Percentiles rank a stretch among this genome's conserved stretches.
Evolutionary conservation across 2,113 vertebrate species (phyloP).

Genomic region (Epinephelus fuscoguttatus): DNA sequence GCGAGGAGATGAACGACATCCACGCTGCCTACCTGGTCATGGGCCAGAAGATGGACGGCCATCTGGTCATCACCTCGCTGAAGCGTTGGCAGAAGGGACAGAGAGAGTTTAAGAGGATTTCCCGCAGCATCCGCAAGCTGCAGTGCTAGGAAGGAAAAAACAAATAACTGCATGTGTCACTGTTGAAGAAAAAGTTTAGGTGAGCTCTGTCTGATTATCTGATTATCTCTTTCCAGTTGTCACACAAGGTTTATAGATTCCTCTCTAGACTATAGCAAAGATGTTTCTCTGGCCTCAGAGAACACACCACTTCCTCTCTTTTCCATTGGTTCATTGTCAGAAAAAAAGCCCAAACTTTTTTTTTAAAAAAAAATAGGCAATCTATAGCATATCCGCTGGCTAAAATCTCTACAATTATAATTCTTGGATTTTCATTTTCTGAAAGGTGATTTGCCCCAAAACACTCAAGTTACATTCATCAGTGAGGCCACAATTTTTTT

Average conservation of each 20-base stretch:
- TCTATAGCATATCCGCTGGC: not conserved
- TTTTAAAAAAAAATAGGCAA: not conserved
- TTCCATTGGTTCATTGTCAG: not conserved
- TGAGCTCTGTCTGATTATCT: conserved; percentile 9
- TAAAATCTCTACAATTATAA: not conserved
- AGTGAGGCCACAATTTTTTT: not conserved
- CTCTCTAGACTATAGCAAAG: conserved; percentile 8
- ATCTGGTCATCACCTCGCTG: conserved; percentile 96
- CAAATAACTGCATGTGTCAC: conserved; percentile 20
- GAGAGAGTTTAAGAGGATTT: conserved; percentile 95
- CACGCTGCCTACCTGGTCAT: conserved; percentile 96
- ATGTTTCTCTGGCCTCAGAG: conserved; percentile 11
- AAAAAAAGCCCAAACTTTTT: not conserved
- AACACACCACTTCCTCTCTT: not conserved
- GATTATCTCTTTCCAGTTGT: not conserved
- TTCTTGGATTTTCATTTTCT: not conserved
- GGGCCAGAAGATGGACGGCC: conserved; percentile 95
- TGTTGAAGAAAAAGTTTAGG: conserved; percentile 25
- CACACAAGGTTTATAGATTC: conserved; percentile 3
- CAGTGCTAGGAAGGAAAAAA: conserved; percentile 87
- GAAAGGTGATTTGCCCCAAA: not conserved
- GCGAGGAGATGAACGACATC: conserved; percentile 98
- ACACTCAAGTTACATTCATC: not conserved
- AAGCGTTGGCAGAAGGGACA: conserved; percentile 98
- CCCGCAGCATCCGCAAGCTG: conserved; percentile 96